Conservation (phyloP, 1,140 invertebrate genomes). For the Ridgeia piscesae region DNA sequence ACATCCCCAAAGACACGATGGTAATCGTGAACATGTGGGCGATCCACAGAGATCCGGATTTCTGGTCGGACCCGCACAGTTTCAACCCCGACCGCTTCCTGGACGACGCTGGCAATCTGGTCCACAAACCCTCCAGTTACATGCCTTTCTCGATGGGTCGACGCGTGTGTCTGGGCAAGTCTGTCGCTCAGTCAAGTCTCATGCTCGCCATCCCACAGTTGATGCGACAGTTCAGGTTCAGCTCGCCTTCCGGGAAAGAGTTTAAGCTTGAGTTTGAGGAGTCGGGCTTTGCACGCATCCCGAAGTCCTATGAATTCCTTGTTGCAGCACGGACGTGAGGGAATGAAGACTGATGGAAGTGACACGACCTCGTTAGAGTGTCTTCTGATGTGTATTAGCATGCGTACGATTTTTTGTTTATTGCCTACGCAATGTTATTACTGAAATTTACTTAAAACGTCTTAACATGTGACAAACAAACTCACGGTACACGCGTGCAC, state of each 20-base stretch:
- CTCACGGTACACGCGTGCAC: no score
- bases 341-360: not conserved
- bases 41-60: slow-evolving; percentile 71
- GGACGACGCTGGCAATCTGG: slow-evolving; percentile 39
- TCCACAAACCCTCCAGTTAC: not conserved
- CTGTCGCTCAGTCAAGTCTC: not conserved
- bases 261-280: not conserved
- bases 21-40: slow-evolving; percentile 79
- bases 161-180: slow-evolving; percentile 12
- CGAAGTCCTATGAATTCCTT: not conserved
- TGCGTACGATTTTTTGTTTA: slow-evolving; percentile 8
- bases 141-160: not conserved
- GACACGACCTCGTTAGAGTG: not conserved
- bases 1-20: slow-evolving; percentile 20
- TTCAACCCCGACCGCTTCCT: slow-evolving; percentile 71
- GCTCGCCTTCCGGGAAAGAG: not conserved
- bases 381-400: not conserved
- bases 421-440: no score
- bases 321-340: not conserved
- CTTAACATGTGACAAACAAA: no score
- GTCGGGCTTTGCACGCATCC: not conserved
- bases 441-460: no score
- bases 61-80: slow-evolving; percentile 71
- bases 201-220: not conserved
- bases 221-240: slow-evolving; percentile 1